Conservation (phyloP, 2,888 invertebrate species). For the Orthosia gracilis region DNA sequence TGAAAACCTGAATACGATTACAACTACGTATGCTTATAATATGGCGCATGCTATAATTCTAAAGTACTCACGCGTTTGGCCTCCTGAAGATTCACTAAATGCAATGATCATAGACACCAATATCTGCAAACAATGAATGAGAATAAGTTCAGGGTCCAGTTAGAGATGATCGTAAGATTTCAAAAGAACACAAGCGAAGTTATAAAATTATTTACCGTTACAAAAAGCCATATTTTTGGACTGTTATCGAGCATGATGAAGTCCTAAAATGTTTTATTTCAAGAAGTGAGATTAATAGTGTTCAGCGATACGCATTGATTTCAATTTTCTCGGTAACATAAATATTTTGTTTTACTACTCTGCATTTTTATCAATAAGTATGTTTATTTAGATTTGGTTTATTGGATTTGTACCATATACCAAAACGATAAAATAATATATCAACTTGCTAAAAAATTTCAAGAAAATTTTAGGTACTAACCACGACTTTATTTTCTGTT, state of each 20-base stretch:
- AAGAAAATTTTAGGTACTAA: background rate
- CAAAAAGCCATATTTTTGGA: slow-evolving; percentile 70
- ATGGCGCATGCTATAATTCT: background rate
- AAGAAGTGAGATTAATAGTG: slow-evolving; percentile 51
- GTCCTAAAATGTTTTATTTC: slow-evolving; percentile 63
- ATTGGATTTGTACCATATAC: slow-evolving; percentile 21
- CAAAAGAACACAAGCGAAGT: background rate
- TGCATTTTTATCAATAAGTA: slow-evolving; percentile 38
- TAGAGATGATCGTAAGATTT: background rate
- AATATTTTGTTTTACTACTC: slow-evolving; percentile 65
- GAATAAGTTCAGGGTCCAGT: slow-evolving; percentile 3
- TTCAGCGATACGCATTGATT: slow-evolving; percentile 76
- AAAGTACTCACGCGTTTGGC: slow-evolving; percentile 71
- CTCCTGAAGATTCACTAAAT: slow-evolving; percentile 64
- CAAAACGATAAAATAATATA: no score
- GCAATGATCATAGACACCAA: slow-evolving; percentile 56
- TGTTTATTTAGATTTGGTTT: slow-evolving; percentile 36
- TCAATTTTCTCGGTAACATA: slow-evolving; percentile 76
- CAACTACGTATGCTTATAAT: slow-evolving; percentile 25
- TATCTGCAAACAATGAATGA: slow-evolving; percentile 52
- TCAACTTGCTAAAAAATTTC: background rate
- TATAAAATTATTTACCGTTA: slow-evolving; percentile 70
- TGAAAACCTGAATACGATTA: slow-evolving; percentile 23
- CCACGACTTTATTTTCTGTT: background rate
- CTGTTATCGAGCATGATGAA: slow-evolving; percentile 71